Conservation (phyloP, 2,797 vertebrate genomes). For the Masticophis lateralis region DNA sequence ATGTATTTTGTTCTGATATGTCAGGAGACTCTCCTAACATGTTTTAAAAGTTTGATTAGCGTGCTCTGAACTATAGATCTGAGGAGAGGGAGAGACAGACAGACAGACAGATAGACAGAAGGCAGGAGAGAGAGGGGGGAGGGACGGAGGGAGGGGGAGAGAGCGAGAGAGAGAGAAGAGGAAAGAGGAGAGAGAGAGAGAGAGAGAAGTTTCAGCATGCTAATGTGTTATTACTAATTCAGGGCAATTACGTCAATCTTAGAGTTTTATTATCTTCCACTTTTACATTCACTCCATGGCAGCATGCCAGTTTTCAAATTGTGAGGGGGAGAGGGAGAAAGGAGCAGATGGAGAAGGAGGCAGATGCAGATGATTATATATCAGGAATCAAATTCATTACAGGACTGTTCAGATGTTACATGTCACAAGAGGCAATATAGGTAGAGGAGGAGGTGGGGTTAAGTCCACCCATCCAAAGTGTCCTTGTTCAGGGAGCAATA, state of each 20-base stretch:
- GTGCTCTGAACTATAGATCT: constrained; percentile 45
- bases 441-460: background rate
- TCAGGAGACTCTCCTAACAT: constrained; percentile 46
- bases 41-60: constrained; percentile 44
- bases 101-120: background rate
- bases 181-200: background rate
- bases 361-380: too few relatives aligned
- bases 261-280: constrained; percentile 61
- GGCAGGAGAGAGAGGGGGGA: too few relatives aligned
- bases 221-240: constrained; percentile 68
- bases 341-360: background rate
- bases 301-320: constrained; percentile 19
- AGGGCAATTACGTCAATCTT: constrained; percentile 43
- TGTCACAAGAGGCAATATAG: background rate
- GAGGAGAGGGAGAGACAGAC: background rate
- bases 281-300: constrained; percentile 37
- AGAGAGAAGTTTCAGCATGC: constrained; percentile 41
- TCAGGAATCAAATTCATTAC: background rate
- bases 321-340: background rate
- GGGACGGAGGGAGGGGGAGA: too few relatives aligned
- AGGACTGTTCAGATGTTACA: background rate
- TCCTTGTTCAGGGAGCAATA: background rate
- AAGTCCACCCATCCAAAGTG: background rate
- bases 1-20: constrained; percentile 42
- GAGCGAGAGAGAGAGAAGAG: background rate